These are phyloP conservation scores for Geopemphigus sp. DNA, from an alignment of 1,140 invertebrate genomes.

Conservation along the genomic window DNA sequence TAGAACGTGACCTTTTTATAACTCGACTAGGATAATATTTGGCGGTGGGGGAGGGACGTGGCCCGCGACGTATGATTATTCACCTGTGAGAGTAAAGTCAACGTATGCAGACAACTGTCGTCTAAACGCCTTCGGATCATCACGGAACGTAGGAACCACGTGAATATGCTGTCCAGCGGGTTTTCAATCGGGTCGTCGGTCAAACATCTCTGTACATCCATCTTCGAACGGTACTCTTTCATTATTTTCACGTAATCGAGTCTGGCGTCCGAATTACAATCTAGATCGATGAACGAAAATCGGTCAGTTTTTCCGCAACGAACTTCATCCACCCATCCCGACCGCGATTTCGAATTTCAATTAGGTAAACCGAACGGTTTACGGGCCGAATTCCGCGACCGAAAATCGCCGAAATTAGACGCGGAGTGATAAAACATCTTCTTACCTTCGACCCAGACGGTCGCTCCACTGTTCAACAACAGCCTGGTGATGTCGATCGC, in stretches of 20 bases:
- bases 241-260: slow-evolving; percentile 5
- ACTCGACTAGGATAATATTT: too few relatives aligned
- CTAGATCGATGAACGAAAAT: background rate
- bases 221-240: slow-evolving; percentile 15
- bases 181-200: slow-evolving; percentile 14
- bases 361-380: too few relatives aligned
- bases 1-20: too few relatives aligned
- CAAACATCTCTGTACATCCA: background rate
- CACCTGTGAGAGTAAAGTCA: slow-evolving; percentile 34
- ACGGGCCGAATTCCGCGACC: too few relatives aligned
- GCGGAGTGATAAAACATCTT: too few relatives aligned
- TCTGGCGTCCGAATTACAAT: slow-evolving; percentile 27
- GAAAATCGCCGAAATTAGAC: too few relatives aligned
- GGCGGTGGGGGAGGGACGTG: too few relatives aligned
- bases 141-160: slow-evolving; percentile 52
- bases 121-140: slow-evolving; percentile 46
- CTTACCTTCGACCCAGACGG: slow-evolving; percentile 54
- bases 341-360: too few relatives aligned
- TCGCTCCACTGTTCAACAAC: slow-evolving; percentile 55
- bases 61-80: too few relatives aligned
- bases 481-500: slow-evolving; percentile 54
- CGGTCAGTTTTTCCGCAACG: too few relatives aligned
- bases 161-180: slow-evolving; percentile 52
- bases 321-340: too few relatives aligned
- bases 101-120: slow-evolving; percentile 41